Evolutionary conservation across 1,140 invertebrate species (phyloP), one percentile per base, ranked within the genome.

Genomic region (Zaprionus kolodkinae): DNA sequence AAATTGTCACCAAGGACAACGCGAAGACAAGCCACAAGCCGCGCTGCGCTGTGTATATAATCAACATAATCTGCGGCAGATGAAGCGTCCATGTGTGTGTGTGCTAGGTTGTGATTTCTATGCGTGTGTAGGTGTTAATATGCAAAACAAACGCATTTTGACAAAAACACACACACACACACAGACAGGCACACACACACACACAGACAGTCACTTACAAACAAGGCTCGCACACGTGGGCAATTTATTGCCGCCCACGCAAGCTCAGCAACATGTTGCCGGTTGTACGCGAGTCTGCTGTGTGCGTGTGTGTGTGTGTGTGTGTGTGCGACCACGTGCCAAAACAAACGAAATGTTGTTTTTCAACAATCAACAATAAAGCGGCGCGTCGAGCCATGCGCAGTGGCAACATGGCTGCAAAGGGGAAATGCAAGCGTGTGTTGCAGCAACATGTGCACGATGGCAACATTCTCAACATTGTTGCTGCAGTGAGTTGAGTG

Each of bases 241-340:
- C 35, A 54, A 43, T 57, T 70, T 12, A 65, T 48, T 30, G 27
- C 56, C 63, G 63, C 74, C 70, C 70, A 81, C 74, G 70, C 78
- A 81, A 85, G 45, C 70, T 75, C 82, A 81, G 82, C 81, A 85
- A 78, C 81, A 85, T 85, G 81, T 72, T 86, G 74, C 74, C 43
- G 63, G 21, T n/a, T n/a, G 52, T 45, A 21, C 30, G 33, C 33
- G 5, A 45, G 40, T 13, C 30, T 56, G 30, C 21, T 38, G 25
- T 27, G 13, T 11, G 21, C n/a, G 60, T 27, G 13, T 36, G 12
- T 15, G 15, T 35, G n/a, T 21, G 60, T 17, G 13, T 48, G 17
- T 43, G 66, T 65, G 63, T 78, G 61, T 10, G 40, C 55, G 60
- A 86, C 65, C 81, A 85, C 81, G 81, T 85, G 81, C 63, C 54